phyloP scores from a whole-genome alignment of 2,888 invertebrate genomes.

The Perizoma affinitatum region DNA sequence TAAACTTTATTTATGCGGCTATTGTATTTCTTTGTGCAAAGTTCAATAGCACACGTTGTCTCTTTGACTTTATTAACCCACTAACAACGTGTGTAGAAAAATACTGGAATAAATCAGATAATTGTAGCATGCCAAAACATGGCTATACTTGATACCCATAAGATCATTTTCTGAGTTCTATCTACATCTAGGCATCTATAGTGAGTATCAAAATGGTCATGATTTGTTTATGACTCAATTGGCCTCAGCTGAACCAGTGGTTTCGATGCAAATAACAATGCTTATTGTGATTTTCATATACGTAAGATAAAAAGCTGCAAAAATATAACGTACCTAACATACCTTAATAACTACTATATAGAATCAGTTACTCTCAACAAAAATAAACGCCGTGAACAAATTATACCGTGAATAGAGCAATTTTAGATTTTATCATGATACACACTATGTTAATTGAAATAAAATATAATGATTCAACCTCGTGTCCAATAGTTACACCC shows the following conservation, averaged over 20 bases:
- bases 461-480: too few species aligned
- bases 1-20: slow-evolving; percentile 25
- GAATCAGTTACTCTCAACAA: not conserved
- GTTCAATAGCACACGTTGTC: slow-evolving; percentile 23
- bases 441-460: not conserved
- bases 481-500: too few species aligned
- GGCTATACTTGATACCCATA: too few species aligned
- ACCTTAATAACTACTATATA: not conserved
- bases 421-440: not conserved
- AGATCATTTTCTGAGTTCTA: too few species aligned
- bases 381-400: slow-evolving; percentile 1
- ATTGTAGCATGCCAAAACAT: too few species aligned
- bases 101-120: too few species aligned
- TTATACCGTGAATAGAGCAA: slow-evolving; percentile 3
- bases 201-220: too few species aligned
- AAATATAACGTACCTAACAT: not conserved
- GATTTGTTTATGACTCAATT: too few species aligned
- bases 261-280: too few species aligned
- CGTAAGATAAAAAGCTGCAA: not conserved
- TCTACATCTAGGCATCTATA: too few species aligned
- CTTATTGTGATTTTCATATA: not conserved
- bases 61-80: slow-evolving; percentile 28
- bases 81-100: slow-evolving; percentile 19
- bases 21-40: slow-evolving; percentile 27
- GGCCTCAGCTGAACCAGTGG: too few species aligned